A percentile compares a stretch with the other conserved stretches of the same genome.
Evolutionary conservation across 2,113 vertebrate genomes (phyloP).

Genomic region (Ornithorhynchus anatinus): DNA sequence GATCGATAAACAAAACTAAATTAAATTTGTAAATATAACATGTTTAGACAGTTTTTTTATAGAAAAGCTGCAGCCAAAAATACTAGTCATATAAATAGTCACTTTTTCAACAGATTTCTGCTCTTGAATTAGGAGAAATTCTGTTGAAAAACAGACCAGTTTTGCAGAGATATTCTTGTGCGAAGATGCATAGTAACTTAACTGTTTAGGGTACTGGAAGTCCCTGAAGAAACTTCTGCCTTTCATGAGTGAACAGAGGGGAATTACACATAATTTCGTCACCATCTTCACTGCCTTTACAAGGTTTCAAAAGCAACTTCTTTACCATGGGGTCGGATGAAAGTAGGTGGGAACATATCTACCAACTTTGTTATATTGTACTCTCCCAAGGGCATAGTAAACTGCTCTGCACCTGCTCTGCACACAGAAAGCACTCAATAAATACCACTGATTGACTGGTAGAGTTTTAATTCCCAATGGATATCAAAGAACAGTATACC

Average conservation of each 20-base stretch:
- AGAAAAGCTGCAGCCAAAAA: conserved; percentile 12
- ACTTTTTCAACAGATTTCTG: conserved; percentile 5
- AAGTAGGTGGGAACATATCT: too few species aligned
- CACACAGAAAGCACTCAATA: too few species aligned
- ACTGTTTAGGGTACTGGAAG: neutral
- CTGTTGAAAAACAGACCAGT: conserved; percentile 14
- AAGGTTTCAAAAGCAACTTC: too few species aligned
- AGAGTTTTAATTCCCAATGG: too few species aligned
- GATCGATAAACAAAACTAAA: conserved; percentile 33
- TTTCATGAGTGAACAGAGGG: neutral
- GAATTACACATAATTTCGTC: neutral
- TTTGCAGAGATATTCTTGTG: conserved; percentile 12
- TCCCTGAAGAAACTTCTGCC: neutral
- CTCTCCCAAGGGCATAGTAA: too few species aligned
- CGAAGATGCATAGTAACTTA: conserved; percentile 8
- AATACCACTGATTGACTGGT: too few species aligned
- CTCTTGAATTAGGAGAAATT: conserved; percentile 22
- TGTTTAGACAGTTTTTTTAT: conserved; percentile 23
- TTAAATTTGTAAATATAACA: conserved; percentile 22
- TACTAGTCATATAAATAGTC: conserved; percentile 32
- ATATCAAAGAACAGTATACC: too few species aligned
- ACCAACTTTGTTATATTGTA: too few species aligned
- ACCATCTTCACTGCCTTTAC: too few species aligned
- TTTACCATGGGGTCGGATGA: too few species aligned
- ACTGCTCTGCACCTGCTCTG: too few species aligned